A percentile compares a stretch with the other conserved stretches of the same genome.
These are phyloP conservation scores for Torymus aiolomorphi DNA, from an alignment of 2,888 invertebrate species.

Conservation along the genomic window DNA sequence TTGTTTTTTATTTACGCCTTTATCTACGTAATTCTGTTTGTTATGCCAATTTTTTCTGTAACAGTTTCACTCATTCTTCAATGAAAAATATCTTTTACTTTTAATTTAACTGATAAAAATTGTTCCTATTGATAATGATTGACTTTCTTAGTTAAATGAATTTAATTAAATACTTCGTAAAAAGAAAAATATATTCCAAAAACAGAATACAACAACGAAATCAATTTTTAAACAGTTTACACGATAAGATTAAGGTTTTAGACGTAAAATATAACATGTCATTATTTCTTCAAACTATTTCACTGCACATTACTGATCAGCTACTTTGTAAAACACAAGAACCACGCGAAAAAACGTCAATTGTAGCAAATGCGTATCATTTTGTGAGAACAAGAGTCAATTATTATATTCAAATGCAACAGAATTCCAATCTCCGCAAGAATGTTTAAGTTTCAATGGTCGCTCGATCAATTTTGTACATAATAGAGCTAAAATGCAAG, in stretches of 20 bases:
- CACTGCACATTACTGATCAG: neutral
- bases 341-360: slow-evolving; percentile 7
- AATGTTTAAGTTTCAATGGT: slow-evolving; percentile 14
- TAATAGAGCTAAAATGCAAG: slow-evolving; percentile 11
- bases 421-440: neutral
- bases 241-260: neutral
- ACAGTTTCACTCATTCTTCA: too few relatives aligned
- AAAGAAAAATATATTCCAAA: too few relatives aligned
- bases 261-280: neutral
- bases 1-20: neutral
- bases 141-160: too few relatives aligned
- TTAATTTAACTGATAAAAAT: too few relatives aligned
- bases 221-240: neutral
- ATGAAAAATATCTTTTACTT: too few relatives aligned
- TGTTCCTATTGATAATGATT: too few relatives aligned
- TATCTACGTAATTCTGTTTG: neutral
- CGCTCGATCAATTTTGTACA: slow-evolving; percentile 19
- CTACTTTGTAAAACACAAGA: too few relatives aligned
- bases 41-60: too few relatives aligned
- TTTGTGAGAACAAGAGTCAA: slow-evolving; percentile 33
- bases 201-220: too few relatives aligned
- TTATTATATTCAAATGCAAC: slow-evolving; percentile 26
- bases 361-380: slow-evolving; percentile 1
- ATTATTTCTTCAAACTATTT: slow-evolving; percentile 4
- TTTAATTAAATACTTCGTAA: too few relatives aligned